These are phyloP conservation scores for Collichthys lucidus DNA, from an alignment of 2,113 vertebrate species.

Conservation along the genomic window DNA sequence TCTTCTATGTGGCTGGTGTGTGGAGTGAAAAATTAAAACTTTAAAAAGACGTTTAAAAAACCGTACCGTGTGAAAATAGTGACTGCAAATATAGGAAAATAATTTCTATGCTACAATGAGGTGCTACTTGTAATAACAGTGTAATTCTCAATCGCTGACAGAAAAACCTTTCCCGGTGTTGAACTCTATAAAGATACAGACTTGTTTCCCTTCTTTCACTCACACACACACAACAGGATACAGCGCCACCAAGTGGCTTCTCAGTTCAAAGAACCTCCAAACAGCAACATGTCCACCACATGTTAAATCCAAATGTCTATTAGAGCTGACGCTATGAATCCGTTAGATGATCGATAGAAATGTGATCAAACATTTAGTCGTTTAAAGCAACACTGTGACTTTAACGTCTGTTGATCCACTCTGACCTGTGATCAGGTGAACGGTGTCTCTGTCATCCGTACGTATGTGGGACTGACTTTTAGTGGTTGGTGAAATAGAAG, in stretches of 20 bases:
- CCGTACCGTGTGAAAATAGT: constrained; percentile 1
- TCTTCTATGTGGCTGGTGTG: not conserved
- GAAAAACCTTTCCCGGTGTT: constrained; percentile 13
- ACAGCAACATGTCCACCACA: too few species aligned
- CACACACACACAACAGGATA: constrained; percentile 17
- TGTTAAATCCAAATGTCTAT: not conserved
- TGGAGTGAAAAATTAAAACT: not conserved
- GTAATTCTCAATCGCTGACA: constrained; percentile 21
- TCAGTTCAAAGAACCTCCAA: constrained; percentile 13
- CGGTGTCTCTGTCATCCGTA: too few species aligned
- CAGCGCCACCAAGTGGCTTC: constrained; percentile 70
- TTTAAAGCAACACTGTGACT: too few species aligned
- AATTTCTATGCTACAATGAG: constrained; percentile 57
- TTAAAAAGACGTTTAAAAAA: constrained; percentile 17
- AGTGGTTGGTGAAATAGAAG: too few species aligned
- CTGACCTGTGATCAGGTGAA: too few species aligned
- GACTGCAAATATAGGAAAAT: constrained; percentile 56
- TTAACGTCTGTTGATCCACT: too few species aligned
- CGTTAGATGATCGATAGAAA: not conserved
- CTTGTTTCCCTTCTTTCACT: constrained; percentile 8
- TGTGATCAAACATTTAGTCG: not conserved
- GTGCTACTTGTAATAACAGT: constrained; percentile 36
- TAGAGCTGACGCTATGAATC: not conserved
- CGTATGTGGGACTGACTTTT: too few species aligned
- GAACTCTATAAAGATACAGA: constrained; percentile 12